Evolutionary conservation across 2,113 vertebrate species (phyloP), one percentile per base, ranked within the genome.

Genomic region (Raja brachyura): DNA sequence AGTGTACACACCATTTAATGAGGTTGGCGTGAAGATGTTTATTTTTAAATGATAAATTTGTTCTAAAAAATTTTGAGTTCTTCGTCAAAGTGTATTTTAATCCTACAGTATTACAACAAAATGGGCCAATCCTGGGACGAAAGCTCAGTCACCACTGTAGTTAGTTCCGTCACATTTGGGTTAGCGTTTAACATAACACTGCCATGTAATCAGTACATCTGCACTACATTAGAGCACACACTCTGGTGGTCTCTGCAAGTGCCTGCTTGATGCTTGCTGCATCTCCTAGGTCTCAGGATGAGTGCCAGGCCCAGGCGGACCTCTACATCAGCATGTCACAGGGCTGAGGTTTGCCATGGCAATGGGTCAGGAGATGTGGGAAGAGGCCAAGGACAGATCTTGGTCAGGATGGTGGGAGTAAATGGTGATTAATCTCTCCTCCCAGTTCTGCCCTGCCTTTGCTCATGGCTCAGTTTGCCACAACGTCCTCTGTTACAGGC

Each of bases 401-500:
- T 85, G 22, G 10, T 63, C 54, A 86, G 28, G 28, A 5, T 86
- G 56, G 10, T n/a, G 83, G n/a, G 56, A 86, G 56, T 22, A 11
- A 59, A 8, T 56, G 48, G 22, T 25, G 54, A 85, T 2, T 59
- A 56, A 22, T 59, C 18, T 83, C 79, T 83, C 20, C 59, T 88
- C 59, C n/a, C n/a, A 68, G 66, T 48, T 90, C 31, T n/a, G 5
- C 20, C 70, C 63, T 70, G 18, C 0, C 33, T 70, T 73, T 73
- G 0, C 1, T 70, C 20, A 48, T 9, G 16, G 20, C 0, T 73
- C 22, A 7, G 59, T 90, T 48, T n/a, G 7, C 3, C 70, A 33
- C 73, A 74, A 33, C 31, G 22, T 92, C 63, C 39, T 73, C 31
- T 93, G 70, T 90, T 54, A 31, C 85, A 94, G 95, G 93, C 59